phyloP scores from a whole-genome alignment of 2,797 vertebrate genomes.

The Orientallactaga sibirica region DNA sequence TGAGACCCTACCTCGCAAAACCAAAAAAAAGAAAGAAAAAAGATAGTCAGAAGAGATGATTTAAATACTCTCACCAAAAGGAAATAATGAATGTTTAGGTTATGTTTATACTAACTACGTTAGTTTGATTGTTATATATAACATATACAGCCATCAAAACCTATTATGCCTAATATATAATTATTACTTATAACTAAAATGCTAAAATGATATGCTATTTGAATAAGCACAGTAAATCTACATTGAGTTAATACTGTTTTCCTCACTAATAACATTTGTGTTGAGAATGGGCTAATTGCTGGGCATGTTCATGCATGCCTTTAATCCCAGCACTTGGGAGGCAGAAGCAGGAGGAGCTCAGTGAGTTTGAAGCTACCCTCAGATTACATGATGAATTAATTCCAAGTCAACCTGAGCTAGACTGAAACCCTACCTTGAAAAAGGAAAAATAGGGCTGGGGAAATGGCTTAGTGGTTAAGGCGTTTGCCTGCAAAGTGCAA shows the following conservation, averaged over 20 bases:
- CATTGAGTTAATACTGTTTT: conserved; percentile 50
- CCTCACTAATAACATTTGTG: conserved; percentile 68
- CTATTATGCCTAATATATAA: background rate
- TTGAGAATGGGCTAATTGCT: conserved; percentile 62
- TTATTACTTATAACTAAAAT: background rate
- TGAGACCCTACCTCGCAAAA: too few relatives aligned
- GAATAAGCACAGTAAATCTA: background rate
- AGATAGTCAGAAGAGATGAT: background rate
- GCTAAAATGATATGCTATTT: background rate
- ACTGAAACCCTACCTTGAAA: too few relatives aligned
- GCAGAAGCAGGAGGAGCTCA: too few relatives aligned
- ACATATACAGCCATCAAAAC: background rate
- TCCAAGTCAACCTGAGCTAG: too few relatives aligned
- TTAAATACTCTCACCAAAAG: background rate
- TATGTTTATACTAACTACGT: background rate
- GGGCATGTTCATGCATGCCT: too few relatives aligned
- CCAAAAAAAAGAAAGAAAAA: too few relatives aligned
- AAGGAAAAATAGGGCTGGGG: too few relatives aligned
- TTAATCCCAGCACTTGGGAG: too few relatives aligned
- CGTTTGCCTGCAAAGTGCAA: too few relatives aligned
- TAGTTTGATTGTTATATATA: background rate
- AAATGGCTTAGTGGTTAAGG: too few relatives aligned
- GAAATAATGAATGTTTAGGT: background rate
- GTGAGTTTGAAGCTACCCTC: too few relatives aligned
- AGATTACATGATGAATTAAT: too few relatives aligned